A percentile compares a stretch with the other conserved stretches of the same genome.
These are phyloP conservation scores for Hypomecis punctinalis DNA, from an alignment of 2,888 invertebrate genomes.

Conservation along the genomic window DNA sequence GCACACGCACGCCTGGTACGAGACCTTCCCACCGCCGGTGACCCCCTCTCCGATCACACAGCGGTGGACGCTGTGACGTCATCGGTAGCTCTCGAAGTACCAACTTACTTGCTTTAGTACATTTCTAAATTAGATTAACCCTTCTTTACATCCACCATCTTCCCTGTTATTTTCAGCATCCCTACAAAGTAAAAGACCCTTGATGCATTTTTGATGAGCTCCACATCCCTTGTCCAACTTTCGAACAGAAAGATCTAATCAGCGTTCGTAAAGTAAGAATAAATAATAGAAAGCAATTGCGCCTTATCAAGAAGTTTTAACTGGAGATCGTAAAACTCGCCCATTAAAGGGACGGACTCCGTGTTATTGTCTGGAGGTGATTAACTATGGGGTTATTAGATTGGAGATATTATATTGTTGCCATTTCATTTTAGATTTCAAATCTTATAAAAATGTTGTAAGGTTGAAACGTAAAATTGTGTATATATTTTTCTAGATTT, in stretches of 20 bases:
- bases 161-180: conserved; percentile 5
- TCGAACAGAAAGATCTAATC: conserved; percentile 19
- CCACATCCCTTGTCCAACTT: conserved; percentile 10
- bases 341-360: conserved; percentile 37
- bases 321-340: conserved; percentile 44
- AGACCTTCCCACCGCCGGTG: too few species aligned
- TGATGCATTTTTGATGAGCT: conserved; percentile 14
- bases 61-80: too few species aligned
- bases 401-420: not conserved
- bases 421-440: not conserved
- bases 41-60: too few species aligned
- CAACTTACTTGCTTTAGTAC: too few species aligned
- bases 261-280: conserved; percentile 36
- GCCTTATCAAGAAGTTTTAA: conserved; percentile 53
- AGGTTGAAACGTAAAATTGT: too few species aligned
- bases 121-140: not conserved
- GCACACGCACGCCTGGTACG: too few species aligned
- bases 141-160: not conserved
- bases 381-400: not conserved
- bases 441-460: not conserved
- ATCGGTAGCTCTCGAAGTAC: too few species aligned
- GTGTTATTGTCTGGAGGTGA: conserved; percentile 1
- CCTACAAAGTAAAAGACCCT: conserved; percentile 7
- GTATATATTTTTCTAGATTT: too few species aligned
- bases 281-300: conserved; percentile 47